These are phyloP conservation scores for Otus scops DNA, from an alignment of 2,797 vertebrate species.

Conservation along the genomic window DNA sequence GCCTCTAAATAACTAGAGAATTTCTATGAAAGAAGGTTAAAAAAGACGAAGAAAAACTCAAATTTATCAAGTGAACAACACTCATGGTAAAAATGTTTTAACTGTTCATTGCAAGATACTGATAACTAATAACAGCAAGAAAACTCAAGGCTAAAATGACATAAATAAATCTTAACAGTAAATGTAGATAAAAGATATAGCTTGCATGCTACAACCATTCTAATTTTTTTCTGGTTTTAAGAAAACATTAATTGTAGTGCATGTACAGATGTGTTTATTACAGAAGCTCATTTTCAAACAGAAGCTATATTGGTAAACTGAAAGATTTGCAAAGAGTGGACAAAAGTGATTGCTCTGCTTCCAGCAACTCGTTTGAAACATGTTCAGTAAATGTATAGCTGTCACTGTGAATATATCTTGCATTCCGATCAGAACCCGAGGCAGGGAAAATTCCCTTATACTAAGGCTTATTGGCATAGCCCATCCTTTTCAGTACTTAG, in stretches of 20 bases:
- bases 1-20: not conserved
- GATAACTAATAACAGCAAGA: not conserved
- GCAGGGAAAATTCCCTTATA: slow-evolving; percentile 67
- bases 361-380: slow-evolving; percentile 38
- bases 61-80: not conserved
- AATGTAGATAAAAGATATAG: not conserved
- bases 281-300: not conserved
- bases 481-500: slow-evolving; percentile 51
- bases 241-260: not conserved
- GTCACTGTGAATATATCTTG: slow-evolving; percentile 62
- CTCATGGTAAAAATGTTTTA: not conserved
- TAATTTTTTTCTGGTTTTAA: not conserved
- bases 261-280: not conserved
- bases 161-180: not conserved
- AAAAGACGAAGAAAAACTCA: not conserved
- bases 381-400: slow-evolving; percentile 62
- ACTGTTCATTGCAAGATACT: not conserved
- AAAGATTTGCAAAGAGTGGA: not conserved
- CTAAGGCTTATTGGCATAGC: slow-evolving; percentile 61
- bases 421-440: slow-evolving; percentile 68
- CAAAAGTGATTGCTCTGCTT: slow-evolving; percentile 15
- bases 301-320: not conserved
- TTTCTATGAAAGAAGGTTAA: not conserved
- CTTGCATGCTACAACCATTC: not conserved
- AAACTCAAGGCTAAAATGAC: not conserved